Conservation (phyloP, 2,888 invertebrate genomes). For the Zootermopsis nevadensis region DNA sequence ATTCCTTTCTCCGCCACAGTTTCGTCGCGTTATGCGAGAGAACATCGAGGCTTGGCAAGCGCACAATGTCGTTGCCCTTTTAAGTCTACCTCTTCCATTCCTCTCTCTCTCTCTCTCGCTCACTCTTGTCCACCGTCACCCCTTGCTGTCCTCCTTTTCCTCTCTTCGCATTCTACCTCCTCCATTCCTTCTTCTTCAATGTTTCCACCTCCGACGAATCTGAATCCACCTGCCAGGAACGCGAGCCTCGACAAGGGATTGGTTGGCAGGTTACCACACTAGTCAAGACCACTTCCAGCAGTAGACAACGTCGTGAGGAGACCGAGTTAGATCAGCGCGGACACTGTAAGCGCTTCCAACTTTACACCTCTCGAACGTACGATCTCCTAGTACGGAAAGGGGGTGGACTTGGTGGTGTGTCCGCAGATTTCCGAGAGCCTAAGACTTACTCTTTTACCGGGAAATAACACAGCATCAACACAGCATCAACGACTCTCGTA, state of each 20-base stretch:
- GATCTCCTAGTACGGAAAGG: conserved; percentile 7
- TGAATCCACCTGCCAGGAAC: conserved; percentile 54
- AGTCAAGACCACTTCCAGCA: conserved; percentile 43
- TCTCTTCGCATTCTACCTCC: conserved; percentile 19
- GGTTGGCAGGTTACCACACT: conserved; percentile 45
- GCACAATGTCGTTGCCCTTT: conserved; percentile 62
- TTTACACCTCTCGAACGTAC: neutral
- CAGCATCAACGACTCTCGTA: conserved; percentile 39
- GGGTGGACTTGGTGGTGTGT: neutral
- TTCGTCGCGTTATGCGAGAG: conserved; percentile 22
- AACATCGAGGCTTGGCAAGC: conserved; percentile 12
- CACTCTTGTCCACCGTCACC: conserved; percentile 52
- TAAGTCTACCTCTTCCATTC: conserved; percentile 56
- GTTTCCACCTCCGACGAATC: conserved; percentile 51
- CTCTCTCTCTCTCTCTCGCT: conserved; percentile 48
- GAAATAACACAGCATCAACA: too few relatives aligned
- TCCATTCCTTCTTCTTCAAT: conserved; percentile 42
- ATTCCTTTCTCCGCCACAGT: conserved; percentile 55
- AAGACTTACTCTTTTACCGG: neutral
- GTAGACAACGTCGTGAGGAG: conserved; percentile 14
- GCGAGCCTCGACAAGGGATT: conserved; percentile 52
- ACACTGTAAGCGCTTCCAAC: neutral
- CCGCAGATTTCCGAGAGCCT: neutral
- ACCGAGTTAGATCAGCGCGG: conserved; percentile 17
- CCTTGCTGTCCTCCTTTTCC: conserved; percentile 43